Evolutionary conservation across 2,113 vertebrate genomes (phyloP), one percentile per base, ranked within the genome.

Genomic region (Callocephalon fimbriatum): DNA sequence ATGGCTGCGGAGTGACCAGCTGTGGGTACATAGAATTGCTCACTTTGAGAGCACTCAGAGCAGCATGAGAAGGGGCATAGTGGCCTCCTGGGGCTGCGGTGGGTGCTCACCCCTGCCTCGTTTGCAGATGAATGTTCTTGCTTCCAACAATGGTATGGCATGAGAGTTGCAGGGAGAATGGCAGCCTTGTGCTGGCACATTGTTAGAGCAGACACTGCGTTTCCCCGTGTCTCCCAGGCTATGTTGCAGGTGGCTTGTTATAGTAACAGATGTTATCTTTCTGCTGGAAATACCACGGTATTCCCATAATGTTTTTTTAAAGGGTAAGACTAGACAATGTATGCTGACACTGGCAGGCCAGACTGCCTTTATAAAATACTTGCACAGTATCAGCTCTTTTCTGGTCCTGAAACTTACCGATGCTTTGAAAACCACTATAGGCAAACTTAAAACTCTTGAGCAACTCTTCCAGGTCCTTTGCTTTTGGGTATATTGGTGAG

Each of bases 71-170:
- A 75, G 26, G 26, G 42, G 25, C 21, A 2, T 16, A 0, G 13
- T 15, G 45, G 22, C 10, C 37, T 13, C 19, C 56, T 15, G 51
- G n/a, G 23, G 31, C 37, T 44, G 27, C 1, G 5, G 20, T 10
- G 8, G 0, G 0, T 23, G 58, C 58, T 58, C 1, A 0, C 27
- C 32, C 1, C 2, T 16, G 10, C 26, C 45, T 5, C 6, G 7
- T 38, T 44, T 5, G 45, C 37, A 22, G 47, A 3, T 6, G 45
- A 42, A 5, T 50, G 14, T 44, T 53, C 6, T n/a, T 10, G 40
- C 40, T 23, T 62, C 37, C 44, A 15, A 4, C 48, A 9, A 0
- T 0, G 7, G 16, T 6, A 45, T 0, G 2, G n/a, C 38, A 15
- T 40, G 7, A 5, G 35, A 44, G 31, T 1, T 59, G 38, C 3